Base-by-base conservation (phyloP, 2,888 invertebrate genomes). In the Melieria crassipennis region DNA sequence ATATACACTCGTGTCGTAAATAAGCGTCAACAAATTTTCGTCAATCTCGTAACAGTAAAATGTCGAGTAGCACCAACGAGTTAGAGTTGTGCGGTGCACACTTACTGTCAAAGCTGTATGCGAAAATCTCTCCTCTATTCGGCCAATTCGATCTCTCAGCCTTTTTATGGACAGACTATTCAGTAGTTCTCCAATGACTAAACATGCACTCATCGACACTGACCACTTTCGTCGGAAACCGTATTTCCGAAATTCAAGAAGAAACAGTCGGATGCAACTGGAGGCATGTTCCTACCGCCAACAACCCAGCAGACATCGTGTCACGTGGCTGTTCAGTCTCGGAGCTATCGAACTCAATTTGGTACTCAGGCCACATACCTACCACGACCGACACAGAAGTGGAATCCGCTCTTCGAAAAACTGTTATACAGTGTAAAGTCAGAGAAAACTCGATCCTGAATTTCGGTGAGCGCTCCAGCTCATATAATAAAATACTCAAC, bases 221-320 rank as follows among this genome's bases (percentile, higher is more conserved):
- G 30, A 30, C 30, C 30, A 30, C 30, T 30, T 30, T 30, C 30
- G 30, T 30, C 2, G 30, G 30, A 30, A 30, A 30, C 3, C 30
- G 30, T 30, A 60, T 67, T 5, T 70, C 66, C 10, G 73, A 66
- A 11, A 71, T 68, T 1, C 69, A 67, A 67, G 65, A 73, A 64
- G 16, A 62, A 43, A 75, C 69, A 48, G 30, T 47, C 47, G 45
- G 58, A 50, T 73, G 65, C 50, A 55, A 10, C 11, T 75, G 70
- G 69, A 68, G 57, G 4, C 72, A 73, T 46, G 63, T 70, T 5
- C 71, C 68, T 30, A 72, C 70, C 42, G 63, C 10, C 4, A 56
- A 52, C 43, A 75, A 75, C 58, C 73, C 75, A 10, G 71, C 74
- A 52, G 73, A 73, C 69, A 62, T 71, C 13, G 69, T 72, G 6